Base-by-base conservation (phyloP, 1,140 invertebrate genomes). In the Nixonia krombeini region DNA sequence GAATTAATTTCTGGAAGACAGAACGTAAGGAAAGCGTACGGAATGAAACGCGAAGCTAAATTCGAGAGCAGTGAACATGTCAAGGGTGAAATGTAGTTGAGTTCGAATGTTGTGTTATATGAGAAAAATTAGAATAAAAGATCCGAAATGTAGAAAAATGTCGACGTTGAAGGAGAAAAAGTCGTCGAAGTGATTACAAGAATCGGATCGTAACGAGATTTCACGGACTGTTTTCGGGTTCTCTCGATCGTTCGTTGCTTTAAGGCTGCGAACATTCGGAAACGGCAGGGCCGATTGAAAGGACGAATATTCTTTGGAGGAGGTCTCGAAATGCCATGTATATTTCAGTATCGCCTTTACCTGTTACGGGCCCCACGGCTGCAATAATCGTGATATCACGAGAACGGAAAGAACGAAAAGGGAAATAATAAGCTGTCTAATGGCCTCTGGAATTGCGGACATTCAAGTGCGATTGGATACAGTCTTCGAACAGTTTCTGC, bases 341-440 rank as follows among this genome's bases (percentile, higher is more conserved):
- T 35, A 70, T 61, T 51, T 69, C 44, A 47, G 35, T 55, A 41
- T 74, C 53, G 35, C 56, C 46, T 68, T 66, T 73, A 78, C 45
- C 38, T 57, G 56, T 61, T 56, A 79, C 68, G 50, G 57, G 50
- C 29, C 63, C 52, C 51, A 49, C 25, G 59, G 56, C 50, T 67
- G 25, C 63, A 46, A 63, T 59, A 49, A 66, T 64, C 44, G 26
- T 56, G 70, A 73, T 73, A 74, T 70, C 67, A 61, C 44, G 23
- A 37, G 41, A 55, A 59, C 13, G 46, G 37, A 53, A 58, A 64
- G 62, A 44, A 56, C 44, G 64, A 67, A 75, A 80, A 79, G 71
- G 69, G 71, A 81, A 80, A 81, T 80, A 81, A 80, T 81, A 81
- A 81, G 75, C 72, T 72, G 61, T 42, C 50, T 71, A 80, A 75